A percentile compares a stretch with the other conserved stretches of the same genome.
Evolutionary conservation across 1,140 invertebrate species (phyloP).

Genomic region (Zaprionus africanus): DNA sequence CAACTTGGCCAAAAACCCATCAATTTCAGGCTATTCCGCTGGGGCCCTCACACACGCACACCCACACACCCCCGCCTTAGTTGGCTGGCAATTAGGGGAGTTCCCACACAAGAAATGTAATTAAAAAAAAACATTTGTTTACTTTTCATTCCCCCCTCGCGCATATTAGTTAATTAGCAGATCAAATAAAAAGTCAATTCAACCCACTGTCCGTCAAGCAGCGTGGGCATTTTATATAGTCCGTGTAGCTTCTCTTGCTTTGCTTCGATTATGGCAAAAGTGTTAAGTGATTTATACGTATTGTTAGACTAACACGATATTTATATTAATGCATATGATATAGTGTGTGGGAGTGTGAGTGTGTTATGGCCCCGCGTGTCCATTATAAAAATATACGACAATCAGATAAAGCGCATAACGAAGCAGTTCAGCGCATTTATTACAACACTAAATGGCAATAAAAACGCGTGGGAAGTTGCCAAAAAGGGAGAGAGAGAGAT

Average conservation of each 20-base stretch:
- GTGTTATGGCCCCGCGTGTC: conserved; percentile 25
- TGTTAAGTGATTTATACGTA: conserved; percentile 72
- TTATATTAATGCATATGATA: conserved; percentile 49
- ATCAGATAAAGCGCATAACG: conserved; percentile 44
- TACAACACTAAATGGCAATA: conserved; percentile 9
- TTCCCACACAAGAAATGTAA: conserved; percentile 39
- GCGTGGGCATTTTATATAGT: conserved; percentile 41
- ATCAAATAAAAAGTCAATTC: conserved; percentile 33
- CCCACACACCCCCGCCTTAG: conserved; percentile 24
- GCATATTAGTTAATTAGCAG: conserved; percentile 56
- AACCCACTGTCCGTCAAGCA: conserved; percentile 18
- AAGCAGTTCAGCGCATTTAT: conserved; percentile 35
- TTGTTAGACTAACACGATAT: conserved; percentile 55
- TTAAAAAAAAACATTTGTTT: conserved; percentile 56
- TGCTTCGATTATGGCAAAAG: conserved; percentile 44
- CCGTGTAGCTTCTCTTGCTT: neutral
- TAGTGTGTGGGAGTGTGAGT: neutral
- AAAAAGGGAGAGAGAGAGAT: neutral
- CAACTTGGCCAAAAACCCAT: conserved; percentile 51
- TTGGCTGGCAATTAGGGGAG: conserved; percentile 55
- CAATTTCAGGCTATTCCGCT: conserved; percentile 56
- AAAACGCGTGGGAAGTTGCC: conserved; percentile 24
- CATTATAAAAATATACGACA: conserved; percentile 41
- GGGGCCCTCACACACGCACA: conserved; percentile 16
- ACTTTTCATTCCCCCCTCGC: conserved; percentile 6